A percentile compares a stretch with the other conserved stretches of the same genome.
These are phyloP conservation scores for Gymnocheta viridis DNA, from an alignment of 2,888 invertebrate species.

Conservation along the genomic window DNA sequence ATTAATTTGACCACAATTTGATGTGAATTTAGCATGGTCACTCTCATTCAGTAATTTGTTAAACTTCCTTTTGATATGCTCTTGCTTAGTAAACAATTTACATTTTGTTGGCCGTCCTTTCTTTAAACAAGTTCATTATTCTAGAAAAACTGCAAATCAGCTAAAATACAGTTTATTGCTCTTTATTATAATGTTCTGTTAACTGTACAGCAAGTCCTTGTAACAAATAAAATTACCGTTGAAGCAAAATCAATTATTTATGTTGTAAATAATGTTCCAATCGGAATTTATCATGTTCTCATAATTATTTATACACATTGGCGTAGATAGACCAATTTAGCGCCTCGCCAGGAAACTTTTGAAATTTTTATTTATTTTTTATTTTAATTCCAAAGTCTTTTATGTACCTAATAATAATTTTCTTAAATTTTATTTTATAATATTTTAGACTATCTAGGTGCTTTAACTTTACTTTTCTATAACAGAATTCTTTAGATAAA, in stretches of 20 bases:
- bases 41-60: neutral
- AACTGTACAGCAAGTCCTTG: constrained; percentile 46
- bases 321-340: too few relatives aligned
- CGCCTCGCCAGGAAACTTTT: too few relatives aligned
- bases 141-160: constrained; percentile 38
- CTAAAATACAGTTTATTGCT: constrained; percentile 49
- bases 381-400: too few relatives aligned
- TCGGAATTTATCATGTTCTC: neutral
- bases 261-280: constrained; percentile 17
- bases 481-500: too few relatives aligned
- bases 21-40: constrained; percentile 5
- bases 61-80: constrained; percentile 26
- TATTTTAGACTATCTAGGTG: too few relatives aligned
- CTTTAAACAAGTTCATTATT: constrained; percentile 57
- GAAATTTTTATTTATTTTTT: too few relatives aligned
- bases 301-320: constrained; percentile 9
- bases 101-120: constrained; percentile 40
- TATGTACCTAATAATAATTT: too few relatives aligned
- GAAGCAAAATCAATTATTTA: neutral
- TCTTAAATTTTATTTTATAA: too few relatives aligned
- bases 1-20: neutral
- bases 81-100: constrained; percentile 41
- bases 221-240: constrained; percentile 22
- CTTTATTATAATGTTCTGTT: constrained; percentile 19
- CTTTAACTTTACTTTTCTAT: too few relatives aligned